Base-by-base conservation (phyloP, 2,113 vertebrate species). In the Camelus bactrianus region DNA sequence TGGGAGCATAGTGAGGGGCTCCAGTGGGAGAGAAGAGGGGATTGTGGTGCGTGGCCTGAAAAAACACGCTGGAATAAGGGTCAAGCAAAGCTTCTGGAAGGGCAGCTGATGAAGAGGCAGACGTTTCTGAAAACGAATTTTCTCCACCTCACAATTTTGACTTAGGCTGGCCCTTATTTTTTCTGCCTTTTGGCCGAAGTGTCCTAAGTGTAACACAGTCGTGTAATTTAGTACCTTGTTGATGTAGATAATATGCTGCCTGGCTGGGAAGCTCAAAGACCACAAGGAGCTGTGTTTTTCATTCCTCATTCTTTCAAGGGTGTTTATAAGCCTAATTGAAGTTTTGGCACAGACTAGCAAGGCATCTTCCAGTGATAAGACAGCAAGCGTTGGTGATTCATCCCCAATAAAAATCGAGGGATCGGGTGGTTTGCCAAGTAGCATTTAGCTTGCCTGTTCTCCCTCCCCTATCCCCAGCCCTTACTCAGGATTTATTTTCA, bases 301-400 rank as follows among this genome's bases (percentile, higher is more conserved):
- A 60, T 75, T 65, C 38, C n/a, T 96, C 76, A 80, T 95, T 87
- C 48, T 92, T 79, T 38, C n/a, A 81, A 50, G 48, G 16, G 77
- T 94, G 24, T 92, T 97, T 90, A 70, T 48, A 79, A 84, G 52
- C 90, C 76, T 96, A 94, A 97, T 88, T 96, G 93, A 93, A 90
- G 54, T 90, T 80, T 96, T 97, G 96, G 95, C 97, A 65, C 24
- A 62, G 81, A 13, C 24, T 38, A 80, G 54, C 26, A 73, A 96
- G 83, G 38, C 50, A 28, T 89, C 65, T 65, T 95, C 65, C 80
- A 89, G 6, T 10, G 93, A 90, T 93, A 84, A 91, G 70, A 75
- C 42, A 73, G 80, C 46, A 46, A 52, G 30, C 46, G 16, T 69
- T 89, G 83, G 90, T 95, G 65, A 82, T 38, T 96, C 85, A 93